These are phyloP conservation scores for Corvus hawaiiensis DNA, from an alignment of 2,113 vertebrate species.

Conservation along the genomic window DNA sequence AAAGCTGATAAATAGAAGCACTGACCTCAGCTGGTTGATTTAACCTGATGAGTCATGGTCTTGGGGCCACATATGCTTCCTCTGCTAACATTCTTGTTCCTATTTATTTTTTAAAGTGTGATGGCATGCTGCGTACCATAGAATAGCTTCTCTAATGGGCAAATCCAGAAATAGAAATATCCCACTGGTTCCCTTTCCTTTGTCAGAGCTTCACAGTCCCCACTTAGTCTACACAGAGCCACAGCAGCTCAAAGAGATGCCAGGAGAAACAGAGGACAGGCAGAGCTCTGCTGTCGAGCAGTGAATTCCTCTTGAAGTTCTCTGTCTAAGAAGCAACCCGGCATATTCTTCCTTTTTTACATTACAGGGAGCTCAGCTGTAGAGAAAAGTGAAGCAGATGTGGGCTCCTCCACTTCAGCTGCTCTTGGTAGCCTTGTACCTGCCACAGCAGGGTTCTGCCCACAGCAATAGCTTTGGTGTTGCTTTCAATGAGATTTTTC, in stretches of 20 bases:
- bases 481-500: neutral
- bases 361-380: neutral
- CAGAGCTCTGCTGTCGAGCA: neutral
- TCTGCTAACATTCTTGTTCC: constrained; percentile 43
- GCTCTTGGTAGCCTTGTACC: neutral
- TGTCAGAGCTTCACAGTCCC: constrained; percentile 1
- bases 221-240: neutral
- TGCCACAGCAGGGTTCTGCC: neutral
- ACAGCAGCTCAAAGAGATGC: neutral
- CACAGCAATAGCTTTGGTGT: neutral
- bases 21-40: constrained; percentile 62
- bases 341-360: neutral
- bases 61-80: constrained; percentile 38
- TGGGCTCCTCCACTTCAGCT: neutral
- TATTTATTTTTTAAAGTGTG: constrained; percentile 51
- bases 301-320: constrained; percentile 5
- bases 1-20: constrained; percentile 54
- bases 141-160: constrained; percentile 53
- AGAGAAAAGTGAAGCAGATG: neutral
- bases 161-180: constrained; percentile 61
- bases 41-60: constrained; percentile 53
- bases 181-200: constrained; percentile 20
- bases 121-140: constrained; percentile 11
- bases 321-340: neutral
- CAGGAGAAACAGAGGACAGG: neutral